Evolutionary conservation across 2,888 invertebrate genomes (phyloP).

Genomic region (Drosophila planitibia): DNA sequence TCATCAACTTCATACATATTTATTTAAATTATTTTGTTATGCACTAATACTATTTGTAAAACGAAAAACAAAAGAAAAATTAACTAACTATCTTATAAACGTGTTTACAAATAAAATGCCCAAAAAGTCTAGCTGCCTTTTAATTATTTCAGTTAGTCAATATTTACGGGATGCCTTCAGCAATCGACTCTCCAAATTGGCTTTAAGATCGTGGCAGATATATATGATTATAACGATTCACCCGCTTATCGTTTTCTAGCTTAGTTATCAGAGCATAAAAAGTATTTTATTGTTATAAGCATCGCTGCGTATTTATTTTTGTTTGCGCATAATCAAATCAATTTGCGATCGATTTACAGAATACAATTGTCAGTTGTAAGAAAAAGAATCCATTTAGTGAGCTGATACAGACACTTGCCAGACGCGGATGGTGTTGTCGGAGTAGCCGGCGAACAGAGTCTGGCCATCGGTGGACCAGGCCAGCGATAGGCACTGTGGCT

Average conservation of each 20-base stretch:
- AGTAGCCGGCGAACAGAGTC: constrained; percentile 99
- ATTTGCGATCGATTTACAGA: constrained; percentile 44
- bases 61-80: constrained; percentile 5
- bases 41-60: constrained; percentile 44
- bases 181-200: not conserved
- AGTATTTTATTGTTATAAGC: constrained; percentile 11
- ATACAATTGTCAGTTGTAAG: constrained; percentile 46
- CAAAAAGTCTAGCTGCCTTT: constrained; percentile 17
- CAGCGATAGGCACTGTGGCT: constrained; percentile 97
- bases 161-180: too few species aligned
- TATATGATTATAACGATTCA: too few species aligned
- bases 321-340: constrained; percentile 59
- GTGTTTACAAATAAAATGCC: constrained; percentile 66
- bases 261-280: not conserved
- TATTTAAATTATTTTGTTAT: constrained; percentile 77
- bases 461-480: constrained; percentile 99
- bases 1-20: constrained; percentile 58
- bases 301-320: constrained; percentile 55
- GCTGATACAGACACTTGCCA: constrained; percentile 98
- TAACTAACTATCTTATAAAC: constrained; percentile 52
- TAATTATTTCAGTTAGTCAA: fast-evolving
- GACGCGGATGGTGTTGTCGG: constrained; percentile 98
- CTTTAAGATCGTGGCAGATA: not conserved
- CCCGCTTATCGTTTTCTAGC: not conserved
- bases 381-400: constrained; percentile 86